phyloP scores from a whole-genome alignment of 2,888 invertebrate species.

The Cremastobaeus sp. region DNA sequence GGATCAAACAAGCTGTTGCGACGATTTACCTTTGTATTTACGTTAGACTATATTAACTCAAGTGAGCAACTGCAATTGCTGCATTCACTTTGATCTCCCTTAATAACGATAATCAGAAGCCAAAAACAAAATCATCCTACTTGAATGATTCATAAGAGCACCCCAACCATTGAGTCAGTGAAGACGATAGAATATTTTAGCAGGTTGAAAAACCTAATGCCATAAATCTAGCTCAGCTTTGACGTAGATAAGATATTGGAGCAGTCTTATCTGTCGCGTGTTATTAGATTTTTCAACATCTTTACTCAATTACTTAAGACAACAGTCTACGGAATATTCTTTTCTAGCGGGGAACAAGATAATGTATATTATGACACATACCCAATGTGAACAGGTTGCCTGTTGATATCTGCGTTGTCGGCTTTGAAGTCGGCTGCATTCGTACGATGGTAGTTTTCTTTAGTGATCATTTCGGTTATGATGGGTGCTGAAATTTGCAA shows the following conservation, averaged over 20 bases:
- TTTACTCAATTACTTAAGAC: not conserved
- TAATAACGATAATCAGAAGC: no score
- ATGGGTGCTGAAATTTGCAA: conserved; percentile 69
- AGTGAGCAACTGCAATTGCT: no score
- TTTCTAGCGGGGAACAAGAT: no score
- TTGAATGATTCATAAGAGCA: no score
- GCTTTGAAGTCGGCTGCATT: conserved; percentile 80
- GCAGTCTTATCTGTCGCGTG: conserved; percentile 8
- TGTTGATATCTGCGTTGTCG: conserved; percentile 82
- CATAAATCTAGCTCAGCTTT: conserved; percentile 13
- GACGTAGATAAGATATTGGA: not conserved
- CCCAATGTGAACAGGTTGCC: conserved; percentile 84
- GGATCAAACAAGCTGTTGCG: not conserved
- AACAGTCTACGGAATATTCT: no score
- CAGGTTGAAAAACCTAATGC: conserved; percentile 23
- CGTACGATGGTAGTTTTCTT: conserved; percentile 78
- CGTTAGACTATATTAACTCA: no score
- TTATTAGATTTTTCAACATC: conserved; percentile 14
- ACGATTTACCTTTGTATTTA: no score
- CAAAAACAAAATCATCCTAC: not conserved
- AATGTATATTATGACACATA: conserved; percentile 77
- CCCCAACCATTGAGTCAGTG: no score
- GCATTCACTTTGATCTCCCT: no score
- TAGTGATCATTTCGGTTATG: conserved; percentile 77
- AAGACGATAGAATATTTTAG: conserved; percentile 21